A percentile compares a stretch with the other conserved stretches of the same genome.
Conservation (phyloP, 2,797 vertebrate genomes). For the Gobionotothen gibberifrons region DNA sequence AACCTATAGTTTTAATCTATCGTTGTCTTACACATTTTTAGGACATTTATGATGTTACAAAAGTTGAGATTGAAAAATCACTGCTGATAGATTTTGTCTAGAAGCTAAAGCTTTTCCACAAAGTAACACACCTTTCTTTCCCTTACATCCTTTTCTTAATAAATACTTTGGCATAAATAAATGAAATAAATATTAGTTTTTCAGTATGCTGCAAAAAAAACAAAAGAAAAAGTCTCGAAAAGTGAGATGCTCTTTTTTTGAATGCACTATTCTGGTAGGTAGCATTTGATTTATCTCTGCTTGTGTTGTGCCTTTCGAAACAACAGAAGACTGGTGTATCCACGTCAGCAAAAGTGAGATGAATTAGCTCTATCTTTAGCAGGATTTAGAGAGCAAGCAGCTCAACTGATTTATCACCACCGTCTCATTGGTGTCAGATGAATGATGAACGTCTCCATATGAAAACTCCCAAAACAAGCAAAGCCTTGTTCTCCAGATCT, state of each 20-base stretch:
- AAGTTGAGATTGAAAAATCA: too few species aligned
- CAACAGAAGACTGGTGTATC: conserved; percentile 50
- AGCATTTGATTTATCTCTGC: conserved; percentile 62
- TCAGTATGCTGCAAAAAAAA: not conserved
- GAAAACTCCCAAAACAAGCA: conserved; percentile 46
- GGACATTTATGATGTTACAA: too few species aligned
- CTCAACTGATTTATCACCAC: conserved; percentile 67
- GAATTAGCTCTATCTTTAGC: conserved; percentile 70
- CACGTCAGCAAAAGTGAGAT: conserved; percentile 69
- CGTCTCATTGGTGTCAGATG: conserved; percentile 49
- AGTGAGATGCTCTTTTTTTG: conserved; percentile 28
- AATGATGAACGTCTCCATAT: conserved; percentile 62
- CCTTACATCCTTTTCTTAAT: not conserved
- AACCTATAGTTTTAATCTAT: too few species aligned
- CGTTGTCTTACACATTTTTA: too few species aligned
- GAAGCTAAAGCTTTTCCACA: too few species aligned
- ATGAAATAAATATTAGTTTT: not conserved
- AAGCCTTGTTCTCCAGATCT: conserved; percentile 36
- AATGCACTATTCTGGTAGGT: conserved; percentile 38
- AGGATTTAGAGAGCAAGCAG: conserved; percentile 48
- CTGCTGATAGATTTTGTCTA: too few species aligned
- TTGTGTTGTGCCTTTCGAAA: conserved; percentile 37
- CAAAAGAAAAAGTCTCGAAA: not conserved
- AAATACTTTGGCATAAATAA: not conserved
- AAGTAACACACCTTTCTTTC: too few species aligned